Percentiles rank a stretch among this genome's conserved stretches.
These are phyloP conservation scores for Cryptoleucopteryx plumbea DNA, from an alignment of 2,113 vertebrate genomes.

Conservation along the genomic window DNA sequence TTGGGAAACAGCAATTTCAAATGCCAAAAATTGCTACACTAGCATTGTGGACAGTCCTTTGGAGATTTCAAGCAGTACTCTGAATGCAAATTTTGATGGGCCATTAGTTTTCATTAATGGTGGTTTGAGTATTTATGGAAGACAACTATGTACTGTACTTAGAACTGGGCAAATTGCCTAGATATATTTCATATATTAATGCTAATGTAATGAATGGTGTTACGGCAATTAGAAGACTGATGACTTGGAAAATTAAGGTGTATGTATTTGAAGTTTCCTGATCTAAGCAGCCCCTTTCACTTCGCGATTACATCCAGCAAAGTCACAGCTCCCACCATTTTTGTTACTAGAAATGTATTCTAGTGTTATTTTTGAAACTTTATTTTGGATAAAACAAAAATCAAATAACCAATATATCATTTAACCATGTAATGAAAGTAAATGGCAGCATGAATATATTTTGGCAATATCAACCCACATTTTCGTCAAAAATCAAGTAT, in stretches of 20 bases:
- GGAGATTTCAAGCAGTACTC: conserved; percentile 59
- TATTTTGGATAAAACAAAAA: neutral
- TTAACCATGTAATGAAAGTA: neutral
- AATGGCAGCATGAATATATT: neutral
- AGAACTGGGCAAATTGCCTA: conserved; percentile 74
- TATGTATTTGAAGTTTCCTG: conserved; percentile 48
- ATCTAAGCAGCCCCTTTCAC: conserved; percentile 38
- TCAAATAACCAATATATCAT: neutral
- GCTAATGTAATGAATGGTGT: conserved; percentile 72
- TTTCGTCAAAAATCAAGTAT: neutral
- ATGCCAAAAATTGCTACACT: conserved; percentile 55
- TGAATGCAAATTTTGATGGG: conserved; percentile 72
- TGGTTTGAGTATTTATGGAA: conserved; percentile 72
- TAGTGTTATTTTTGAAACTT: neutral
- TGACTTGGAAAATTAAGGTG: conserved; percentile 74
- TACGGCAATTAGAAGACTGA: conserved; percentile 74
- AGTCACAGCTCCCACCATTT: neutral
- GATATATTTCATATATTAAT: conserved; percentile 73
- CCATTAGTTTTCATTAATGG: conserved; percentile 81
- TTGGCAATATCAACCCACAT: neutral
- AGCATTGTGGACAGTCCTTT: conserved; percentile 65
- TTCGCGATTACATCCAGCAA: neutral
- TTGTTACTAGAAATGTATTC: neutral
- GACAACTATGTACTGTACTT: conserved; percentile 78
- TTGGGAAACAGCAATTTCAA: conserved; percentile 54